Evolutionary conservation across 2,797 vertebrate species (phyloP).

Genomic region (Uromys caudimaculatus): DNA sequence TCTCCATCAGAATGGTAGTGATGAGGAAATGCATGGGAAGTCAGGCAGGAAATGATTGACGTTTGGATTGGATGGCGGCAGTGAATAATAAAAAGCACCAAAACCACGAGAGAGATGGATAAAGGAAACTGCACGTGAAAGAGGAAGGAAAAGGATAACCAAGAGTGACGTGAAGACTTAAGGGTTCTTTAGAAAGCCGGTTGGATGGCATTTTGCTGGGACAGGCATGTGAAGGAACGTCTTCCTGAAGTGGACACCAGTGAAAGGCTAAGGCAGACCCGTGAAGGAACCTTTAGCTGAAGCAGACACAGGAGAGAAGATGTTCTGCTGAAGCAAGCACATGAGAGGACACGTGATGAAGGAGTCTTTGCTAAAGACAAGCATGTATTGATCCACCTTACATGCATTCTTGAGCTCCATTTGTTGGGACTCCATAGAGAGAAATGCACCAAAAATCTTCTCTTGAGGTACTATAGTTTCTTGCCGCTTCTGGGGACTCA

Average conservation of each 20-base stretch:
- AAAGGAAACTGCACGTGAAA: background rate
- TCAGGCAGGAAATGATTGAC: background rate
- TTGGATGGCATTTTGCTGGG: no score
- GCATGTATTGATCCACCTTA: background rate
- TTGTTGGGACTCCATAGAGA: background rate
- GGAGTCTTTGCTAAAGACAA: background rate
- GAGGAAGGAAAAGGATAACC: background rate
- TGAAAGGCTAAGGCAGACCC: no score
- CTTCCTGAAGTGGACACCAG: no score
- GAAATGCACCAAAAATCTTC: background rate
- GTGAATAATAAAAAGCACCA: background rate
- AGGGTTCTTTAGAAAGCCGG: no score
- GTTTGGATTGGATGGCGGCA: background rate
- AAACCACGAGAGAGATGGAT: background rate
- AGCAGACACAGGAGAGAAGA: no score
- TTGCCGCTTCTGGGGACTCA: background rate
- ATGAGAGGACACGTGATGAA: background rate
- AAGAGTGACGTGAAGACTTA: background rate
- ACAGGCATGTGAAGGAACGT: no score
- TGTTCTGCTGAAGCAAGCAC: background rate
- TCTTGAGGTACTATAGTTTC: background rate
- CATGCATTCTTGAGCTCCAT: background rate
- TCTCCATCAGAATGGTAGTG: background rate
- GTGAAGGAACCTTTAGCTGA: no score
- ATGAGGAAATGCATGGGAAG: background rate